phyloP scores from a whole-genome alignment of 2,888 invertebrate genomes.

The Lagria hirta region DNA sequence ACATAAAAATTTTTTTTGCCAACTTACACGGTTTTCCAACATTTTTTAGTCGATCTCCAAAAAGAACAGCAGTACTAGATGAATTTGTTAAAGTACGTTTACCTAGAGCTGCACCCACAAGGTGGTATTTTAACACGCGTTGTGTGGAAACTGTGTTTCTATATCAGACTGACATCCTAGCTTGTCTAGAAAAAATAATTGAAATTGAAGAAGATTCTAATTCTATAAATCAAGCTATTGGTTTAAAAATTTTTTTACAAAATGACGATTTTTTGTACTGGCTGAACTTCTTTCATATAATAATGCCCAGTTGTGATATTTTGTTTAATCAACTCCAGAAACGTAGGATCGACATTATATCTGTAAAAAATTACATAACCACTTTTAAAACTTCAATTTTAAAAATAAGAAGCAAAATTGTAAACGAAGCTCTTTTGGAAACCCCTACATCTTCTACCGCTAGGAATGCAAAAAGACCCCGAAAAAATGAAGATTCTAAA shows the following conservation, averaged over 20 bases:
- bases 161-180: slow-evolving; percentile 30
- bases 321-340: slow-evolving; percentile 32
- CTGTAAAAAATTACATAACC: slow-evolving; percentile 13
- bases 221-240: no score
- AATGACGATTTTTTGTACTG: slow-evolving; percentile 35
- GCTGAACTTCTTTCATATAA: slow-evolving; percentile 35
- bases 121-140: slow-evolving; percentile 31
- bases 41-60: slow-evolving; percentile 4
- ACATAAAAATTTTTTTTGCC: slow-evolving; percentile 4
- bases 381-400: slow-evolving; percentile 8
- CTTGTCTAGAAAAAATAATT: slow-evolving; percentile 34
- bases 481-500: slow-evolving; percentile 14
- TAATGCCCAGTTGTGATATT: slow-evolving; percentile 37
- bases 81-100: slow-evolving; percentile 12
- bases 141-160: slow-evolving; percentile 28
- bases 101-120: slow-evolving; percentile 12
- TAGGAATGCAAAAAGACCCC: slow-evolving; percentile 3
- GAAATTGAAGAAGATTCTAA: slow-evolving; percentile 20
- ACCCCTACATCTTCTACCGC: no score
- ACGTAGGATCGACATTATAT: slow-evolving; percentile 19
- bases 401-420: background rate
- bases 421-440: background rate
- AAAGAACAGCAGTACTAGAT: slow-evolving; percentile 11
- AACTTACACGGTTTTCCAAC: slow-evolving; percentile 6
- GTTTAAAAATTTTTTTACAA: slow-evolving; percentile 12